Evolutionary conservation across 1,140 invertebrate genomes (phyloP).

Genomic region (Magallana ariakensis): DNA sequence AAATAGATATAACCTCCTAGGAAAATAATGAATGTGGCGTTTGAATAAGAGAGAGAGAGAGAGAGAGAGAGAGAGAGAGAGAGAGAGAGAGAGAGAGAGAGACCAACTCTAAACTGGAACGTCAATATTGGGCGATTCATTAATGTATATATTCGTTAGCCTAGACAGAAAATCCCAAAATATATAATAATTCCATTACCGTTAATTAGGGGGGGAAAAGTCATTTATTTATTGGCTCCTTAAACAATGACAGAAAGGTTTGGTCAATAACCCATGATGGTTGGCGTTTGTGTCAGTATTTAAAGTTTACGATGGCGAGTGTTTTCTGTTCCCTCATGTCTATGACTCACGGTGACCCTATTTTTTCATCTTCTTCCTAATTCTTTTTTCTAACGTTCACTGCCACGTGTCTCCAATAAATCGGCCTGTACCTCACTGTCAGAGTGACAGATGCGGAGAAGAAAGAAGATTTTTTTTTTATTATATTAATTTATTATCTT

Average conservation of each 20-base stretch:
- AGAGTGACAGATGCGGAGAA: too few relatives aligned
- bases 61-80: not conserved
- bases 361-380: not conserved
- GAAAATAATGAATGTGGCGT: too few relatives aligned
- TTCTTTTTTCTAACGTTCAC: not conserved
- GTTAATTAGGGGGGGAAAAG: not conserved
- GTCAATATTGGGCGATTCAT: not conserved
- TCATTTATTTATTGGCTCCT: not conserved
- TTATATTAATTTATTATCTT: too few relatives aligned
- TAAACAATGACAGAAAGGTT: not conserved
- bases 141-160: not conserved
- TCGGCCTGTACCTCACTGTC: too few relatives aligned
- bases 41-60: too few relatives aligned
- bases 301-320: not conserved
- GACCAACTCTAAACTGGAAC: not conserved
- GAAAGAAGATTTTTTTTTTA: too few relatives aligned
- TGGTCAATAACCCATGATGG: constrained; percentile 1
- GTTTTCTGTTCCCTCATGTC: not conserved
- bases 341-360: constrained; percentile 1
- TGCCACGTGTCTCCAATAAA: not conserved
- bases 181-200: not conserved
- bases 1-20: too few relatives aligned
- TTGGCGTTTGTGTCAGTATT: not conserved
- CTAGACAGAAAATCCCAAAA: not conserved
- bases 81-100: constrained; percentile 43